A percentile compares a stretch with the other conserved stretches of the same genome.
Conservation (phyloP, 2,888 invertebrate genomes). For the Drosophila rellima region DNA sequence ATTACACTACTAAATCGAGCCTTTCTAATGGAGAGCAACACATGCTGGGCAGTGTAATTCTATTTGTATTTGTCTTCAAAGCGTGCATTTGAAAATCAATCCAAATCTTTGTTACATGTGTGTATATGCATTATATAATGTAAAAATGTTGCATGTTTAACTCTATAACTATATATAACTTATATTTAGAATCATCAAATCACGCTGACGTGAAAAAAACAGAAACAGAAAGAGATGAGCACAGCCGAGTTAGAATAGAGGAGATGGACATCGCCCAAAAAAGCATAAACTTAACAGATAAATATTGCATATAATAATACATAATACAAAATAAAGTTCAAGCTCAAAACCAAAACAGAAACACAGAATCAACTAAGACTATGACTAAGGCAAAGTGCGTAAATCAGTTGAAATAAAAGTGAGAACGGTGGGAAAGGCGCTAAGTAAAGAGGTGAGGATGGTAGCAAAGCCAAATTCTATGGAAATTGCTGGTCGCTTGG, state of each 20-base stretch:
- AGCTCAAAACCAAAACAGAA: not conserved
- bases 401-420: not conserved
- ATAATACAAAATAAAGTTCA: not conserved
- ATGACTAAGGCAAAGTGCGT: slow-evolving; percentile 7
- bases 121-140: slow-evolving; percentile 5
- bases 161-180: slow-evolving; percentile 11
- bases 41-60: slow-evolving; percentile 44
- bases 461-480: slow-evolving; percentile 1
- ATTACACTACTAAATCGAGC: slow-evolving; percentile 31
- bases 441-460: slow-evolving; percentile 8
- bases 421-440: not conserved
- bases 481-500: slow-evolving; percentile 14
- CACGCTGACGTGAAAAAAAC: slow-evolving; percentile 22
- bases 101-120: slow-evolving; percentile 14
- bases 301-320: not conserved
- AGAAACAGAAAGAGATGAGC: slow-evolving; percentile 7
- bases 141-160: not conserved
- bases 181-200: slow-evolving; percentile 1
- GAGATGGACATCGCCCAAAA: slow-evolving; percentile 21
- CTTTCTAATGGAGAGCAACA: slow-evolving; percentile 21
- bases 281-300: not conserved
- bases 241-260: slow-evolving; percentile 8
- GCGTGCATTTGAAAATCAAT: slow-evolving; percentile 44
- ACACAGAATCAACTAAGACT: not conserved
- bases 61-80: slow-evolving; percentile 22